Conservation (phyloP, 1,140 invertebrate species). For the Mamestra configurata region DNA sequence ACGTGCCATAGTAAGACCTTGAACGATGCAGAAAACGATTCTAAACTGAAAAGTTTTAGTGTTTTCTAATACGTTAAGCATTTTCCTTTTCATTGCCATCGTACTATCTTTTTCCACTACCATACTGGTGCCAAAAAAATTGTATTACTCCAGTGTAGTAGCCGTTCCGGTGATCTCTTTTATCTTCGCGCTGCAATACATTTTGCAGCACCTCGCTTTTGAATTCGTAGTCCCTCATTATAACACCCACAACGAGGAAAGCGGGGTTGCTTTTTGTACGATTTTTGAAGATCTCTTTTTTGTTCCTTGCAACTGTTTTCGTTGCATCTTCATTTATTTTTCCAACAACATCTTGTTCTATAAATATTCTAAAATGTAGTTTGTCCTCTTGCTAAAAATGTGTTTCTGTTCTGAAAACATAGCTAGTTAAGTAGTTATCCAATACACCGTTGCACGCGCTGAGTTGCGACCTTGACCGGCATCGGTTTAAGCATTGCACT, state of each 20-base stretch:
- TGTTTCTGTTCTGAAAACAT: neutral
- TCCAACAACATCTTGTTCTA: neutral
- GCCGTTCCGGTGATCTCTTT: neutral
- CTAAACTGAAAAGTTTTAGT: neutral
- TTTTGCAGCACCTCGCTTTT: neutral
- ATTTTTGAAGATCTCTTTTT: neutral
- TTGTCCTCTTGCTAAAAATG: neutral
- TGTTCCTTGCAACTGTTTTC: neutral
- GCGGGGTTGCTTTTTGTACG: neutral
- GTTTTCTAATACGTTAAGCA: neutral
- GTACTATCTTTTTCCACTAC: neutral
- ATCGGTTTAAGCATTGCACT: slow-evolving; percentile 9
- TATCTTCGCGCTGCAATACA: too few relatives aligned
- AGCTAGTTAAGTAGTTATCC: neutral
- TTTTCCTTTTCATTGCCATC: neutral
- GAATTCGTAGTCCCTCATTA: slow-evolving; percentile 19
- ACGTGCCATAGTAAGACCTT: neutral
- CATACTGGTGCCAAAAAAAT: too few relatives aligned
- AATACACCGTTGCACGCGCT: neutral
- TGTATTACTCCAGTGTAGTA: too few relatives aligned
- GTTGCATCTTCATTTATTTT: neutral
- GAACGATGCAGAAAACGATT: neutral
- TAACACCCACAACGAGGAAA: neutral
- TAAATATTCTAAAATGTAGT: too few relatives aligned
- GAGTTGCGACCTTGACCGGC: neutral